phyloP scores from a whole-genome alignment of 2,888 invertebrate genomes.

The Cepaea hortensis region DNA sequence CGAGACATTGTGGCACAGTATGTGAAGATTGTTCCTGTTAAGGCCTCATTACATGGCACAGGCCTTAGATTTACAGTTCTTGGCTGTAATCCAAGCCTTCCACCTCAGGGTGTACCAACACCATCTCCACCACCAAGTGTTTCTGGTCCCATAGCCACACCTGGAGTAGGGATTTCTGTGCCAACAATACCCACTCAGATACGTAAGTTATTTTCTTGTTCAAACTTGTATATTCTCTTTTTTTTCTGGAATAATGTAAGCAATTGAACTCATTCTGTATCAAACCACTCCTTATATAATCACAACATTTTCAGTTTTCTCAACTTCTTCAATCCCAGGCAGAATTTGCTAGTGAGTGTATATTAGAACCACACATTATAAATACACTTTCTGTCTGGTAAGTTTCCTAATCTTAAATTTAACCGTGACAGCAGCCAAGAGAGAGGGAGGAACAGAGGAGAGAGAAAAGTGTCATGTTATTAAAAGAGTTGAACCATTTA shows the following conservation, averaged over 20 bases:
- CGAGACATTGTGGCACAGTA: constrained; percentile 64
- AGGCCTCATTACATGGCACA: constrained; percentile 54
- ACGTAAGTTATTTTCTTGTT: not conserved
- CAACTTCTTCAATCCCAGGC: too few species aligned
- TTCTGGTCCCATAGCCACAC: constrained; percentile 29
- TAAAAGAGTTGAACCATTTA: too few species aligned
- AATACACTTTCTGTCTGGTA: too few species aligned
- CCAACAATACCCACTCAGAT: constrained; percentile 31
- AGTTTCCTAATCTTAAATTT: too few species aligned
- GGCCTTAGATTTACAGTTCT: constrained; percentile 62
- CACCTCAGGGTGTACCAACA: constrained; percentile 51
- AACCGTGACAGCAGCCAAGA: too few species aligned
- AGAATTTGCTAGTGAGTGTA: too few species aligned
- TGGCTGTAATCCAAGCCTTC: constrained; percentile 63
- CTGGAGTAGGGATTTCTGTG: constrained; percentile 38
- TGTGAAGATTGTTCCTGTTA: constrained; percentile 61
- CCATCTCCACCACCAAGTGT: constrained; percentile 37
- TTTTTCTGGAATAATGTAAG: not conserved
- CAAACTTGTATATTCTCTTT: not conserved
- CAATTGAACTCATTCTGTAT: not conserved
- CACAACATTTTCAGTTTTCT: too few species aligned
- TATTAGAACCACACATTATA: too few species aligned
- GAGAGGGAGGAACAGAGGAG: too few species aligned
- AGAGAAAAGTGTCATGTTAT: too few species aligned
- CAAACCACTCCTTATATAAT: not conserved